Base-by-base conservation (phyloP, 2,797 vertebrate species). In the Lycodopsis pacificus region DNA sequence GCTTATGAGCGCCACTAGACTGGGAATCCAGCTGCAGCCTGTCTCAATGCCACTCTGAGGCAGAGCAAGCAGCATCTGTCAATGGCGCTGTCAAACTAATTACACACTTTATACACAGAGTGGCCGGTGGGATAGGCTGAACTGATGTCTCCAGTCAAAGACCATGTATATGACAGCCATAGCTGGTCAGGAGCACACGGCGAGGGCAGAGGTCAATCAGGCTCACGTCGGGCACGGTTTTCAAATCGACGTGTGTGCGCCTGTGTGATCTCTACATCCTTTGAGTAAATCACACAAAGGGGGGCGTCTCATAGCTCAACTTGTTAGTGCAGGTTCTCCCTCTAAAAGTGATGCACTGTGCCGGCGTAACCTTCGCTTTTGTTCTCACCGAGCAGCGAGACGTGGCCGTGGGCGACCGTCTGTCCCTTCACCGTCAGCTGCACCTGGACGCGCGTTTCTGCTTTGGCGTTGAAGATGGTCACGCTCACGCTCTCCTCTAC, bases 371-470 rank as follows among this genome's bases (percentile, higher is more conserved):
- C 54, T 58, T 17, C 78, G 71, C 80, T 71, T 3, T 6, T 4
- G 51, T 86, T 70, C 97, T 95, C 89, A 98, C 97, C 96, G 42
- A 96, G 85, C 65, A 98, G 91, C 0, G 92, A 93, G 38, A 94
- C 94, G 0, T 97, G 97, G 87, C 93, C 86, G 72, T 93, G 92
- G 0, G 96, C 95, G 71, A 98, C 95, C 0, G 89, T 85, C 91
- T 97, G 96, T 11, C 97, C 97, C 88, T 97, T 97, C 83, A 96
- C 95, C 11, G 95, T 95, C 74, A 99, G 91, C 92, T 97, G 97
- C 71, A 96, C 94, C 90, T 97, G 97, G 81, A 98, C 96, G 0
- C 84, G 93, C 1, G 97, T 98, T 82, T 97, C 96, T 61, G 93
- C 90, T 65, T 79, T 84, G 0, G 95, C 91, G 40, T 96, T 96